Base-by-base conservation (phyloP, 2,888 invertebrate genomes). In the Ormyrus thymus region DNA sequence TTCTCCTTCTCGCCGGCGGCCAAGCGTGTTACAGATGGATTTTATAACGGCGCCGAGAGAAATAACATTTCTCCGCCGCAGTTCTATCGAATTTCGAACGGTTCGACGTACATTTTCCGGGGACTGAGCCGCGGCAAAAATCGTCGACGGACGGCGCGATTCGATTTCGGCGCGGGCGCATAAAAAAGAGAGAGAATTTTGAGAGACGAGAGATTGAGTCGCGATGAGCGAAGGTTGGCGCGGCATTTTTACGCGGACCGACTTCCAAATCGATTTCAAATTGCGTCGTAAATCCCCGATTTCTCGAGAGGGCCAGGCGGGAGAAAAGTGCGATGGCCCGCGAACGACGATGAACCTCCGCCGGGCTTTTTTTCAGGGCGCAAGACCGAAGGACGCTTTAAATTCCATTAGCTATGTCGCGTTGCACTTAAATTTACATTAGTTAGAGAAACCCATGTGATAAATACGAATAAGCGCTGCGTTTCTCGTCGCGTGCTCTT, bases 221-320 rank as follows among this genome's bases (percentile, higher is more conserved):
- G 50, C 43, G 46, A n/a, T 45, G 45, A 45, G 50, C 29, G 29
- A 29, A 29, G 29, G 29, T 62, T 46, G 53, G 2, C 15, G 9
- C 29, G 29, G 29, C 29, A 48, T 50, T 56, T 76, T 70, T 64
- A 56, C 62, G 66, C 43, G 46, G n/a, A 29, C 11, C 29, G 61
- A 61, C 56, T n/a, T 53, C 55, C 50, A 70, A 70, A 64, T 70
- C 70, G 76, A 76, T 76, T 76, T 64, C 13, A 56, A 62, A 62
- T 70, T 70, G 62, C 61, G 51, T 75, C 66, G 59, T 75, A 75
- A 74, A 75, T 75, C 51, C 58, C 13, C 45, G 50, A 59, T 71
- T 71, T 51, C 65, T 6, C 10, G 59, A 6, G 29, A 43, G 45
- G 15, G 55, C 43, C 1, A 29, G 29, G 29, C 29, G 29, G 4